Base-by-base conservation (phyloP, 1,140 invertebrate genomes). In the Trichonephila clavata region DNA sequence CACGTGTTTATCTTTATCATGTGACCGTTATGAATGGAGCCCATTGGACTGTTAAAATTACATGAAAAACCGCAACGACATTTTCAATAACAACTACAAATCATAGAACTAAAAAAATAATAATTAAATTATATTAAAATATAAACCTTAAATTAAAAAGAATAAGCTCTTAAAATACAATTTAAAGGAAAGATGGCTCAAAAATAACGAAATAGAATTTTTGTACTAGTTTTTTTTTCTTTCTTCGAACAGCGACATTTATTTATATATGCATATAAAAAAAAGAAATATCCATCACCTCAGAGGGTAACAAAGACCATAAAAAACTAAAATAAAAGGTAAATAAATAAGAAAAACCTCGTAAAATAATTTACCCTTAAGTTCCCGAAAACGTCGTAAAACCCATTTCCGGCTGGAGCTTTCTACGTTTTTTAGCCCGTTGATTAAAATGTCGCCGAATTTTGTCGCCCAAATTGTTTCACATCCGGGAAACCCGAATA, bases 391-490 rank as follows among this genome's bases (percentile, higher is more conserved):
- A 92, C 90, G 57, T 65, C 77, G 90, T 92, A 93, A 93, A 93
- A 87, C 92, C 92, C 83, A 93, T 93, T 93, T 93, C 92, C 92
- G 84, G 84, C 61, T 27, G 61, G 59, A 63, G 84, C 84, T 43
- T 60, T 93, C 57, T 18, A 61, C 65, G 65, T 93, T 88, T 93
- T 93, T 93, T 93, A 88, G 68, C 68, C 20, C 27, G 84, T 87
- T 93, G 92, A 93, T 93, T 93, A 93, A 93, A 93, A 88, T 88
- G 92, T 93, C 92, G 92, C 71, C 68, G 84, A 92, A 93, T 93
- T 93, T 93, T 93, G 84, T 57, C 92, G 32, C 86, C 84, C 86
- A 93, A 93, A 93, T 93, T 93, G 84, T 86, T 86, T 81, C 59
- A 68, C 59, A 93, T 93, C 92, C 84, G 84, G 84, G 32, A 14